A percentile compares a stretch with the other conserved stretches of the same genome.
These are phyloP conservation scores for Rhinichthys klamathensis DNA, from an alignment of 2,113 vertebrate genomes.

Conservation along the genomic window DNA sequence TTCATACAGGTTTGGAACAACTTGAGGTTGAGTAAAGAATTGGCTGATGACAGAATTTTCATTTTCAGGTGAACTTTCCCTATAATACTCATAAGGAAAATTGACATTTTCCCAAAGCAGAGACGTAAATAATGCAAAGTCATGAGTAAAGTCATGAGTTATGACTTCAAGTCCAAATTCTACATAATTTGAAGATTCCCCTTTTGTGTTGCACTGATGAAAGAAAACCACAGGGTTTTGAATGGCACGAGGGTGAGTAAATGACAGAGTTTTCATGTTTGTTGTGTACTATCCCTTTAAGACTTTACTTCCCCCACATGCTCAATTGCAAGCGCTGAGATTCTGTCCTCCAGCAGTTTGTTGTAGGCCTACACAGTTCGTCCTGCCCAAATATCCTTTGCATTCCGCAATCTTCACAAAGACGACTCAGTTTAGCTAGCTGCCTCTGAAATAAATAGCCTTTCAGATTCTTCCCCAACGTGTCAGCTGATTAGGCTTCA, in stretches of 20 bases:
- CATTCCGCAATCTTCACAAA: slow-evolving; percentile 18
- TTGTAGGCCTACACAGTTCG: slow-evolving; percentile 1
- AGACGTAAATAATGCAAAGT: background rate
- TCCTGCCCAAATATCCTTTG: background rate
- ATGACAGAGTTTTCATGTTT: background rate
- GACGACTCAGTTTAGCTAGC: background rate
- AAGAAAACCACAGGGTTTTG: background rate
- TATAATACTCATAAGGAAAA: too few relatives aligned
- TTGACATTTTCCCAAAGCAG: background rate
- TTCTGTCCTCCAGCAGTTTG: background rate
- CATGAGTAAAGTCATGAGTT: background rate
- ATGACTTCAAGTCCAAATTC: background rate
- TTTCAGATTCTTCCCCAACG: background rate
- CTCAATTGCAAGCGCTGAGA: background rate
- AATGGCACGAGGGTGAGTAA: background rate
- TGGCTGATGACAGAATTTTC: too few relatives aligned
- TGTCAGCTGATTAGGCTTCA: background rate
- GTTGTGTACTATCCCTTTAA: slow-evolving; percentile 15
- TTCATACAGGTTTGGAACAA: too few relatives aligned
- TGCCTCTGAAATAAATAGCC: background rate
- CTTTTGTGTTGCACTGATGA: background rate
- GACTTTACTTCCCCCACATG: background rate
- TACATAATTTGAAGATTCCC: too few relatives aligned
- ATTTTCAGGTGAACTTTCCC: too few relatives aligned
- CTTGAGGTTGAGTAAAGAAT: too few relatives aligned